phyloP scores from a whole-genome alignment of 2,797 vertebrate genomes.

The Artibeus jamaicensis region DNA sequence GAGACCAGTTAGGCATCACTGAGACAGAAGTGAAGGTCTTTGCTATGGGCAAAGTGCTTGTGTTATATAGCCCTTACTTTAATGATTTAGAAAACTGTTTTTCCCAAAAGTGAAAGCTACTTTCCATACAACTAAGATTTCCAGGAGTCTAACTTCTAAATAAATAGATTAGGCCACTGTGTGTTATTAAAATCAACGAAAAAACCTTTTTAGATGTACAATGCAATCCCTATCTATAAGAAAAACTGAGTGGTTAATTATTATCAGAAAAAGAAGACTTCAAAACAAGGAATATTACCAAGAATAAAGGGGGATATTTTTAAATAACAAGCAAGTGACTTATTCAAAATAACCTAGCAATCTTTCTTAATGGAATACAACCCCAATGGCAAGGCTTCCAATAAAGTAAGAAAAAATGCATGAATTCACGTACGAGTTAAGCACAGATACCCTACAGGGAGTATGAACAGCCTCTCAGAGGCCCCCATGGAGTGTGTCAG shows the following conservation, averaged over 20 bases:
- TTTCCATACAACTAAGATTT: conserved; percentile 12
- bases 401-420: neutral
- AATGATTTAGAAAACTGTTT: neutral
- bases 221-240: neutral
- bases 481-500: neutral
- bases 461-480: neutral
- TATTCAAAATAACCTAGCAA: neutral
- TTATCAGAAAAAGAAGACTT: neutral
- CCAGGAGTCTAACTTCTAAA: neutral
- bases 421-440: neutral
- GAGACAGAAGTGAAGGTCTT: neutral
- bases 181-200: neutral
- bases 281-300: neutral
- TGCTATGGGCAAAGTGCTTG: neutral
- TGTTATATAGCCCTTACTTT: neutral
- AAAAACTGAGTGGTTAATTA: neutral
- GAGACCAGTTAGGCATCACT: neutral
- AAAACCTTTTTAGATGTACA: neutral
- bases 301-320: neutral
- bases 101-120: neutral
- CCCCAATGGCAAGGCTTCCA: neutral
- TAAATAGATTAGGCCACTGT: neutral
- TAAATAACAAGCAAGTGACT: neutral
- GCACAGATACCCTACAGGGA: neutral
- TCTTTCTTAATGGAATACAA: neutral